These are phyloP conservation scores for Zaprionus africanus DNA, from an alignment of 1,140 invertebrate species.

Conservation along the genomic window DNA sequence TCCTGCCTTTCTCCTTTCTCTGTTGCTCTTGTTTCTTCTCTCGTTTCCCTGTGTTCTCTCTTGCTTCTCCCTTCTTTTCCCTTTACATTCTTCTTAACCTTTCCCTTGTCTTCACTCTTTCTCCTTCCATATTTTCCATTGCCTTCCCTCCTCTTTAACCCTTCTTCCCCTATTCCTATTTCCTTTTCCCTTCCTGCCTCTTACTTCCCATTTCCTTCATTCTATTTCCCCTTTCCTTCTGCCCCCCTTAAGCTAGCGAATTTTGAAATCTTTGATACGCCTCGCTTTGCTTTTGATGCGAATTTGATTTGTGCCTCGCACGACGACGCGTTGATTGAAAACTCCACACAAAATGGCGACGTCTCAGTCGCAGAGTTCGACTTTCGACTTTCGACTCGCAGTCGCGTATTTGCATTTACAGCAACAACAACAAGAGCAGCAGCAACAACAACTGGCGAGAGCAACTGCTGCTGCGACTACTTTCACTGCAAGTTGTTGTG, in stretches of 20 bases:
- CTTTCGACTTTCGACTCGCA: constrained; percentile 3
- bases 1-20: background rate
- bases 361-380: background rate
- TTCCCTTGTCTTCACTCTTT: background rate
- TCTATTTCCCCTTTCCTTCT: background rate
- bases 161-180: background rate
- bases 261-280: background rate
- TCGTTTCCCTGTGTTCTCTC: too few species aligned
- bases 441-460: background rate
- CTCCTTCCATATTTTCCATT: background rate
- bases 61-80: too few species aligned
- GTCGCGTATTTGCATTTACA: constrained; percentile 24
- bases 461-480: constrained; percentile 21
- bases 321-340: constrained; percentile 37
- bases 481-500: constrained; percentile 27
- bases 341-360: constrained; percentile 5
- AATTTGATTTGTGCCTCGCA: constrained; percentile 45
- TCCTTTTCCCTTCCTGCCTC: background rate
- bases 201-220: background rate
- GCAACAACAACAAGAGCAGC: background rate
- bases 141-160: background rate
- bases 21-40: too few species aligned
- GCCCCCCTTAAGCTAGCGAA: background rate
- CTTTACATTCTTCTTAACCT: too few species aligned
- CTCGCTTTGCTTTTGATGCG: constrained; percentile 31